Evolutionary conservation across 2,797 vertebrate species (phyloP).

Genomic region (Peromyscus melanophrys): DNA sequence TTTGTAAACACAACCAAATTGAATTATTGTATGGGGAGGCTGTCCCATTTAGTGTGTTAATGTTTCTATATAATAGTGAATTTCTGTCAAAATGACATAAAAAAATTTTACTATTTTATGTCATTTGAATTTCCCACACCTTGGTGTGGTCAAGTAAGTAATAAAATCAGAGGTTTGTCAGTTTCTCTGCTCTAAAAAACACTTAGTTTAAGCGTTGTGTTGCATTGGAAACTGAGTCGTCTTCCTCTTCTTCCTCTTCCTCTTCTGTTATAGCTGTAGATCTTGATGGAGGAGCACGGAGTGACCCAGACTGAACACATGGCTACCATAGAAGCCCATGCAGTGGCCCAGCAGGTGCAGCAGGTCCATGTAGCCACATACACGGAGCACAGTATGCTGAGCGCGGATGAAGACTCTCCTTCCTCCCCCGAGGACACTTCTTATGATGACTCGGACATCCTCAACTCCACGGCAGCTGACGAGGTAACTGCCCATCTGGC

Average conservation of each 20-base stretch:
- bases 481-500: slow-evolving; percentile 98
- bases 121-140: slow-evolving; percentile 35
- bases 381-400: slow-evolving; percentile 97
- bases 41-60: background rate
- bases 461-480: slow-evolving; percentile 97
- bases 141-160: slow-evolving; percentile 14
- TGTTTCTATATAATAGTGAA: slow-evolving; percentile 12
- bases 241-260: background rate
- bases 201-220: slow-evolving; percentile 22
- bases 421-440: slow-evolving; percentile 98
- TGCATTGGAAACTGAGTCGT: background rate
- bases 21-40: background rate
- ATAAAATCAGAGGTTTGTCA: slow-evolving; percentile 35
- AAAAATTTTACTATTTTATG: slow-evolving; percentile 20
- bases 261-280: slow-evolving; percentile 71
- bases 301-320: slow-evolving; percentile 96
- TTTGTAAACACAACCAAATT: slow-evolving; percentile 52
- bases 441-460: slow-evolving; percentile 98
- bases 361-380: slow-evolving; percentile 97
- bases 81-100: slow-evolving; percentile 54
- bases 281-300: slow-evolving; percentile 96
- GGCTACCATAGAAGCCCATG: slow-evolving; percentile 97
- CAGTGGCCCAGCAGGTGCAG: slow-evolving; percentile 96
- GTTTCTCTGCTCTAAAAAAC: slow-evolving; percentile 25
- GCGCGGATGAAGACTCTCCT: slow-evolving; percentile 97